phyloP scores from a whole-genome alignment of 2,888 invertebrate genomes.

The Sycophila texana region DNA sequence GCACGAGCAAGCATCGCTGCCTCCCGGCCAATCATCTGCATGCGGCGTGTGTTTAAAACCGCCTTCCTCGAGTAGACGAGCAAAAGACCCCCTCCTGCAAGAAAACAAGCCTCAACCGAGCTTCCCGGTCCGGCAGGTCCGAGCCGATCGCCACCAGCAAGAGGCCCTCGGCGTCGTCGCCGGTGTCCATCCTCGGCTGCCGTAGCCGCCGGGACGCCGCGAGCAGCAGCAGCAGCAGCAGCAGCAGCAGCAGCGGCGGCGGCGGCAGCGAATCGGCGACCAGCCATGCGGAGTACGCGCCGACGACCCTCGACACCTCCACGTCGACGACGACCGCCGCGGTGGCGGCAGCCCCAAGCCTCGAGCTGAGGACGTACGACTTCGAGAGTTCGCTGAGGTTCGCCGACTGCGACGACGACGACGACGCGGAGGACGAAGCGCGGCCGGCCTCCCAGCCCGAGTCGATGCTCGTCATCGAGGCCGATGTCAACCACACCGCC shows the following conservation, averaged over 20 bases:
- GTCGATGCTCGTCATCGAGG: slow-evolving; percentile 67
- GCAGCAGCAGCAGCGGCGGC: slow-evolving; percentile 4
- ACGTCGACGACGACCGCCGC: not conserved
- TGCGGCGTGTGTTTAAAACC: too few relatives aligned
- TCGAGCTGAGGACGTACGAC: slow-evolving; percentile 33
- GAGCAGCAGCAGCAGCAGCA: slow-evolving; percentile 25
- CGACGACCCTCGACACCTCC: not conserved
- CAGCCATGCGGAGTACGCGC: not conserved
- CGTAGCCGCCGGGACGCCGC: slow-evolving; percentile 6
- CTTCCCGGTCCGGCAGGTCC: not conserved
- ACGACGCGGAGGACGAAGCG: slow-evolving; percentile 16
- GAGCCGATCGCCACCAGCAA: slow-evolving; percentile 17
- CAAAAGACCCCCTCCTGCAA: too few relatives aligned
- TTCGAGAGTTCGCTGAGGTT: slow-evolving; percentile 41
- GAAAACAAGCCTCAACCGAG: too few relatives aligned
- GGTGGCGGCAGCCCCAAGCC: not conserved
- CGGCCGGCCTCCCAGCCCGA: slow-evolving; percentile 58
- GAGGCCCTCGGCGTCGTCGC: not conserved
- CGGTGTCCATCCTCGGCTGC: slow-evolving; percentile 36
- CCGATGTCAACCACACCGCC: slow-evolving; percentile 63
- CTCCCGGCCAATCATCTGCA: too few relatives aligned
- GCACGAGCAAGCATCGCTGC: too few relatives aligned
- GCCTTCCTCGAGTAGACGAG: too few relatives aligned
- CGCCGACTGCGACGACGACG: slow-evolving; percentile 46
- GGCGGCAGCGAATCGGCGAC: slow-evolving; percentile 6